Conservation (phyloP, 2,888 invertebrate genomes). For the Apotomis turbidana region DNA sequence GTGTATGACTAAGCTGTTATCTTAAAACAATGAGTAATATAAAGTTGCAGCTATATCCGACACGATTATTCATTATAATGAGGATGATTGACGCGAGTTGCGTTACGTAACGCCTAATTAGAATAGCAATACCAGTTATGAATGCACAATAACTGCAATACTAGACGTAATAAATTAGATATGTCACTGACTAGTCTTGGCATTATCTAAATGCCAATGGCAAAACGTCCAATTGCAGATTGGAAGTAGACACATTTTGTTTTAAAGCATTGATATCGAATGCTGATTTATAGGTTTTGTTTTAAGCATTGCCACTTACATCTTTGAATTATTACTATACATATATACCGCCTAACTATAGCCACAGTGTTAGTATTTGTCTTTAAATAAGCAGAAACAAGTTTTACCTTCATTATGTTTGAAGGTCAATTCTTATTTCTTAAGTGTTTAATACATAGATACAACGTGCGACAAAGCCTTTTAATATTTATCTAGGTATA, state of each 20-base stretch:
- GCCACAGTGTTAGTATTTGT: not conserved
- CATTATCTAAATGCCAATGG: slow-evolving; percentile 13
- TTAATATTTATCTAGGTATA: too few species aligned
- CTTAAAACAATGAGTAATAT: slow-evolving; percentile 60
- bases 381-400: not conserved
- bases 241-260: slow-evolving; percentile 16
- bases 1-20: slow-evolving; percentile 57
- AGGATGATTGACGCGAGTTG: slow-evolving; percentile 38
- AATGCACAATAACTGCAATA: slow-evolving; percentile 35
- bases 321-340: not conserved
- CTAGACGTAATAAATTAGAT: slow-evolving; percentile 33
- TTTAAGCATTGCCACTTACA: slow-evolving; percentile 1
- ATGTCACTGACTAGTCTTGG: slow-evolving; percentile 18
- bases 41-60: slow-evolving; percentile 34
- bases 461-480: too few species aligned
- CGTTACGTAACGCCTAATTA: slow-evolving; percentile 41
- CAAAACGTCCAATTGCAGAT: slow-evolving; percentile 21
- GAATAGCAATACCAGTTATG: slow-evolving; percentile 35
- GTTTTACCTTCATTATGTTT: not conserved
- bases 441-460: not conserved
- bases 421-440: slow-evolving; percentile 5
- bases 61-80: slow-evolving; percentile 39
- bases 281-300: slow-evolving; percentile 4
- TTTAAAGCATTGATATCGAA: slow-evolving; percentile 18
- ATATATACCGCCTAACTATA: not conserved